These are phyloP conservation scores for Vombatus ursinus DNA, from an alignment of 2,113 vertebrate species.

Conservation along the genomic window DNA sequence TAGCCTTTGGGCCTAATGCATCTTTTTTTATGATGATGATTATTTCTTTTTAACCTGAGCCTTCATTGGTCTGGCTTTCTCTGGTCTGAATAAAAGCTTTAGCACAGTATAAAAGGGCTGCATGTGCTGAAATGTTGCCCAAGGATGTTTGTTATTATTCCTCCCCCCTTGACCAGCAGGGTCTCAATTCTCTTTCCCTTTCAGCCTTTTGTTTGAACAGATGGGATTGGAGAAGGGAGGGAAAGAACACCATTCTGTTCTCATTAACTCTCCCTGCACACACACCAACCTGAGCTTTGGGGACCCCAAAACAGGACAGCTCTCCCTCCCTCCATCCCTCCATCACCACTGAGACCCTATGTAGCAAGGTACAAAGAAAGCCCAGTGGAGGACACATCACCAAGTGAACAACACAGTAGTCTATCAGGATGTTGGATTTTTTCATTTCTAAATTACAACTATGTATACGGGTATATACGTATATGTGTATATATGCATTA, in stretches of 20 bases:
- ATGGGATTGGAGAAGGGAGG: constrained; percentile 85
- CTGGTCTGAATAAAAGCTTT: constrained; percentile 85
- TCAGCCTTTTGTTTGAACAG: constrained; percentile 91
- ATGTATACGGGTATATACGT: background rate
- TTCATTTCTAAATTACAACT: background rate
- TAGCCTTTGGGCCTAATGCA: constrained; percentile 76
- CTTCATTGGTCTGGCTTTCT: constrained; percentile 80
- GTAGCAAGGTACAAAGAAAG: constrained; percentile 78
- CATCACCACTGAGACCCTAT: constrained; percentile 78
- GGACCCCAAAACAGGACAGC: constrained; percentile 80
- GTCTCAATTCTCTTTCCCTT: constrained; percentile 86
- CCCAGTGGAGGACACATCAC: constrained; percentile 38
- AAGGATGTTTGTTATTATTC: constrained; percentile 90
- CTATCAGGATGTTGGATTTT: background rate
- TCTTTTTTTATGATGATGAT: constrained; percentile 63
- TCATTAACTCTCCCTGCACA: constrained; percentile 88
- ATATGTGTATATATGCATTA: background rate
- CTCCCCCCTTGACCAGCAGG: constrained; percentile 90
- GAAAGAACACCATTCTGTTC: constrained; percentile 88
- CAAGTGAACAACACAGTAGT: constrained; percentile 22
- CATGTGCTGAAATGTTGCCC: constrained; percentile 89
- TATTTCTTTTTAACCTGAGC: constrained; percentile 55
- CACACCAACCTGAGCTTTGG: constrained; percentile 85
- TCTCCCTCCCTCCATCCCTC: constrained; percentile 75
- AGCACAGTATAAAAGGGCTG: constrained; percentile 84